A percentile compares a stretch with the other conserved stretches of the same genome.
These are phyloP conservation scores for Pangasius sanitwongsei DNA, from an alignment of 2,797 vertebrate genomes.

Conservation along the genomic window DNA sequence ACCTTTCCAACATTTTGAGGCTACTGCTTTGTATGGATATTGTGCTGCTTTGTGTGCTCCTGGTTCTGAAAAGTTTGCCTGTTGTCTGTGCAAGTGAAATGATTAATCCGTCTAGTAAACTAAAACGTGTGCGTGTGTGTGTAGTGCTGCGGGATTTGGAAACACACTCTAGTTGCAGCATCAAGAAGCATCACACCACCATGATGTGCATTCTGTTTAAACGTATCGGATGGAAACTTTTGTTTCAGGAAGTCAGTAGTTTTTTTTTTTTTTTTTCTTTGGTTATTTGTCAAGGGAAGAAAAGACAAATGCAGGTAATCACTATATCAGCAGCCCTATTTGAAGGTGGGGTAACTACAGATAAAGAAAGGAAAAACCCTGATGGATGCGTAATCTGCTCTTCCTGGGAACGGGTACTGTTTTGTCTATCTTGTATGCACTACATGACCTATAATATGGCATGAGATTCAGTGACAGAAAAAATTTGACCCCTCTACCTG, in stretches of 20 bases:
- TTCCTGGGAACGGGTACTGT: neutral
- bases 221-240: neutral
- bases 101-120: neutral
- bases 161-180: neutral
- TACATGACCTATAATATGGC: neutral
- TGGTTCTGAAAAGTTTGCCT: neutral
- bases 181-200: neutral
- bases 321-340: neutral
- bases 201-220: neutral
- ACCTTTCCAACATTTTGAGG: neutral
- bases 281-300: neutral
- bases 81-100: neutral
- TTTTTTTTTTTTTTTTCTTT: neutral
- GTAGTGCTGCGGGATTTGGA: neutral
- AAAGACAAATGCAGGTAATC: neutral
- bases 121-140: neutral
- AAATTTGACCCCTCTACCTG: too few species aligned
- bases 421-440: neutral
- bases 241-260: neutral
- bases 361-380: neutral
- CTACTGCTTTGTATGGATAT: neutral
- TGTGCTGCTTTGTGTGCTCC: neutral
- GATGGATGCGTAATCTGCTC: neutral
- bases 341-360: neutral
- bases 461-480: neutral